Conservation (phyloP, 2,113 vertebrate genomes). For the Siniperca knerii region DNA sequence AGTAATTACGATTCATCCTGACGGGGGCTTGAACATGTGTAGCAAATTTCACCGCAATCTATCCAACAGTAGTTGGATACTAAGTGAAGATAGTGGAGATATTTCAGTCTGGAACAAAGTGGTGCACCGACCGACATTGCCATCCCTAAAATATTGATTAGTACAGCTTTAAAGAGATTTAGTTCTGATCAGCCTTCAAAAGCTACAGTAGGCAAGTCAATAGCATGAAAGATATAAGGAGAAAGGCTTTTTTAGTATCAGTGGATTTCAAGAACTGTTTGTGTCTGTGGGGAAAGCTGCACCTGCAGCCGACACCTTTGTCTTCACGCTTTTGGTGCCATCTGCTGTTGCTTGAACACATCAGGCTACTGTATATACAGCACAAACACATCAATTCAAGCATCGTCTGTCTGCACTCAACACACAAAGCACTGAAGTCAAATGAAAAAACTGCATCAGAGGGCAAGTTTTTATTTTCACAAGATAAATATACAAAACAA, state of each 20-base stretch:
- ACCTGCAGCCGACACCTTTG: neutral
- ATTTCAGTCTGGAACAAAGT: too few species aligned
- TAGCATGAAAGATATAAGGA: too few species aligned
- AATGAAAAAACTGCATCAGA: conserved; percentile 23
- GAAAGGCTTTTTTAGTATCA: neutral
- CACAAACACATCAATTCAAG: neutral
- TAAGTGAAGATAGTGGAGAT: too few species aligned
- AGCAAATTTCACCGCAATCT: too few species aligned
- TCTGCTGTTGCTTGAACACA: neutral
- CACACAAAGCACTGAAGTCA: neutral
- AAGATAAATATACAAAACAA: conserved; percentile 79
- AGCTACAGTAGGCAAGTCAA: too few species aligned
- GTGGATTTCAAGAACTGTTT: neutral
- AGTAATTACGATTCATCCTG: too few species aligned
- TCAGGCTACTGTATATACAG: neutral
- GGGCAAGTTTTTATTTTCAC: conserved; percentile 69
- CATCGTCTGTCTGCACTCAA: neutral
- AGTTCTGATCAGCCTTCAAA: too few species aligned
- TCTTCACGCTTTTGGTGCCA: neutral
- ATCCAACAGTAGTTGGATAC: too few species aligned
- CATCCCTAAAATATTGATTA: too few species aligned
- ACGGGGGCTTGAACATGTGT: too few species aligned
- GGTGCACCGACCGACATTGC: too few species aligned
- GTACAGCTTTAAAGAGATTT: too few species aligned
- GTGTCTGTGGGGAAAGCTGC: neutral